Evolutionary conservation across 2,797 vertebrate species (phyloP), one percentile per base, ranked within the genome.

Genomic region (Sebastes hopkinsi): DNA sequence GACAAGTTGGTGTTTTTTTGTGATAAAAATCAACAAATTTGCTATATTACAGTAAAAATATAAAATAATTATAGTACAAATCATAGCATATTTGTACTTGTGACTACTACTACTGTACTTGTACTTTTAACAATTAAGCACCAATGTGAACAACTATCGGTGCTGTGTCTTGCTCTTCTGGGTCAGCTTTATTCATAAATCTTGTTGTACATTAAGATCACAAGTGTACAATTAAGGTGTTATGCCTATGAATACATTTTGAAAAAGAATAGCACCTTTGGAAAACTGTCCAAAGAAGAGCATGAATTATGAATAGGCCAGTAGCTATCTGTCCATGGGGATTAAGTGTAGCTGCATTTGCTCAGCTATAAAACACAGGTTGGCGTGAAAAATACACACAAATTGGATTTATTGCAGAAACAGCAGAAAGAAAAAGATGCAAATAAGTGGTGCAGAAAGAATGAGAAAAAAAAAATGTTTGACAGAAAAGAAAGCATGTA

Each of bases 221-320:
- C 61, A 54, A 76, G 55, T 68, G 79, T 75, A 27, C 67, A 85
- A 74, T 86, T 91, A 86, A 74, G 58, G 38, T 42, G 52, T 34
- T 68, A 20, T 54, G 52, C 52, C 62, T 72, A 3, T 69, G 75
- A 67, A 80, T 38, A 52, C 13, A 56, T 80, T 81, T 81, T 62
- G 20, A 52, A 81, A 85, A 60, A 61, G 36, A 76, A 77, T 6
- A 38, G 66, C 65, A 77, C 25, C 52, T 84, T 82, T 75, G 38
- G 61, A 67, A 75, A 77, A 81, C 77, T 76, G 73, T 76, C 62
- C 77, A 55, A 69, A 23, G 58, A 79, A 54, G 54, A 38, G 30
- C 38, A 83, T 72, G 74, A 79, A 77, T 91, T 64, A 83, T 90
- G 77, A 89, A 83, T 75, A 64, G 70, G 65, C 72, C 75, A 82